Evolutionary conservation across 2,113 vertebrate genomes (phyloP), one percentile per base, ranked within the genome.

Genomic region (Podarcis muralis): DNA sequence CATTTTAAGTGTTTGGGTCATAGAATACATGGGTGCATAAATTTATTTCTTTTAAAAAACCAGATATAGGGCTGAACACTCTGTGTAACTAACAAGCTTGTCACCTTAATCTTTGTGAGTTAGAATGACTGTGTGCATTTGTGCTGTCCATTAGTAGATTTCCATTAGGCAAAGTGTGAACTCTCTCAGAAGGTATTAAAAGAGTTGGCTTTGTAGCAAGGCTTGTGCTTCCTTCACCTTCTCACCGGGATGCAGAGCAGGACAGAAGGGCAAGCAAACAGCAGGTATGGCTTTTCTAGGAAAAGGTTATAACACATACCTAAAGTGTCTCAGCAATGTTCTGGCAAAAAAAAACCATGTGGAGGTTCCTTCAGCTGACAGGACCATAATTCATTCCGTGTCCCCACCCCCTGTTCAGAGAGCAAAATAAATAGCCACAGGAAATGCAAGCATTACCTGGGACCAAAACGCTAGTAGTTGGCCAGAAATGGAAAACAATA

Each of bases 381-480:
- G 76, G 90, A 89, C 53, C 80, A 76, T 94, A 96, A 96, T 90
- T 96, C 88, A 96, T 92, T 95, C 79, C 83, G 53, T 87, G 90
- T 96, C 92, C 69, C 84, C 76, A 93, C 83, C 66, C 76, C 93
- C 88, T 94, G 90, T 74, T 94, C 83, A 92, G 92, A 94, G 89
- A 13, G 87, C 40, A 95, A 94, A 89, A 95, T 89, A 94, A 89
- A 94, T 90, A 0, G 91, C 90, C 57, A 95, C 87, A 94, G 92
- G 90, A 96, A 95, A 95, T 84, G 27, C 90, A 88, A 95, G 88
- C 93, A 94, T 77, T 94, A 92, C 83, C 83, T 88, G 94, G 85
- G 86, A 96, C 92, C 82, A 94, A 92, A 92, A 96, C 92, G 91
- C 16, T 71, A 89, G 71, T 72, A 4, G 87, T 94, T 93, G 91